Evolutionary conservation across 2,113 vertebrate species (phyloP).

Genomic region (Lepus timidus): DNA sequence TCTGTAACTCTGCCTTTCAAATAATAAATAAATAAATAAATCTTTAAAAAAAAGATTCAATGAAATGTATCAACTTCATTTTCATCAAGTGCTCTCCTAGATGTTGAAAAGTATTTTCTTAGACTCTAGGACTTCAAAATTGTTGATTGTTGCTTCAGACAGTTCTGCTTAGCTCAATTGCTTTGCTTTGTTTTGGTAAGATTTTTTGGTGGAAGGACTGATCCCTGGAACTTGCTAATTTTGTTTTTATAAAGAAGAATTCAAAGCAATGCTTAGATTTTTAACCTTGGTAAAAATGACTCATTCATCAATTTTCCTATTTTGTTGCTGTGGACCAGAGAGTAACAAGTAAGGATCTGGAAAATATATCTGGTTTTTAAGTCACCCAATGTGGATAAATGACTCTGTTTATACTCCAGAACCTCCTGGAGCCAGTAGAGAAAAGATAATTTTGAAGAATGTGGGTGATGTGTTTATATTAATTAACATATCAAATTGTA

Average conservation of each 20-base stretch:
- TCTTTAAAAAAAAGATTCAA: neutral
- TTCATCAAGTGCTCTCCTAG: neutral
- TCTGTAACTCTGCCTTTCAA: too few species aligned
- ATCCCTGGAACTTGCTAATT: neutral
- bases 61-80: neutral
- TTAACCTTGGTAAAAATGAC: slow-evolving; percentile 37
- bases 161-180: neutral
- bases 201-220: neutral
- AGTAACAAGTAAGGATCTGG: slow-evolving; percentile 35
- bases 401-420: neutral
- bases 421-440: neutral
- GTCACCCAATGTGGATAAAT: neutral
- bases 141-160: neutral
- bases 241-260: neutral
- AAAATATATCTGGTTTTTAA: slow-evolving; percentile 57
- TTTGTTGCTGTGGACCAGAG: slow-evolving; percentile 44
- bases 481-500: neutral
- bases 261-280: neutral
- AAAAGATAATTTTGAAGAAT: slow-evolving; percentile 6
- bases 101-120: neutral
- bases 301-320: slow-evolving; percentile 19
- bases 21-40: too few species aligned
- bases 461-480: neutral
- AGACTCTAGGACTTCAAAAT: neutral
- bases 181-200: neutral